A percentile compares a stretch with the other conserved stretches of the same genome.
These are phyloP conservation scores for Pteruthius melanotis DNA, from an alignment of 2,113 vertebrate species.

Conservation along the genomic window DNA sequence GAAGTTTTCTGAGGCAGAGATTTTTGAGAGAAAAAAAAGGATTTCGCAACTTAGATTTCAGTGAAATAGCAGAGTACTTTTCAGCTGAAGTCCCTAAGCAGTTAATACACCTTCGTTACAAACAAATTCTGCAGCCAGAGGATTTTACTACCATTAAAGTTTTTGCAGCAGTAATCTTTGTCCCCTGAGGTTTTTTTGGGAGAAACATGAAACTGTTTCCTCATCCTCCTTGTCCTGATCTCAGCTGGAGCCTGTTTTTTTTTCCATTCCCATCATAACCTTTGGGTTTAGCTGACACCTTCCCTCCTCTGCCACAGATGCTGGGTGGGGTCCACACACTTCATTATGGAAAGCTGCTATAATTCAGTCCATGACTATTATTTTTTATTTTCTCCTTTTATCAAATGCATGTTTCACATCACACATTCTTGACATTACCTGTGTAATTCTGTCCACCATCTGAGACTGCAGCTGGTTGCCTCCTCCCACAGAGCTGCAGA, in stretches of 20 bases:
- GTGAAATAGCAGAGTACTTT: neutral
- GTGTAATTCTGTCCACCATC: neutral
- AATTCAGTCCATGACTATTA: neutral
- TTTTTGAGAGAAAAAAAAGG: neutral
- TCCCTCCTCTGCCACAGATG: conserved; percentile 28
- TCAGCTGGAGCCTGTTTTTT: conserved; percentile 50
- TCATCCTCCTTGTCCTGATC: conserved; percentile 17
- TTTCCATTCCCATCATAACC: conserved; percentile 38
- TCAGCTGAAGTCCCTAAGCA: neutral
- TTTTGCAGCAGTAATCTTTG: conserved; percentile 40
- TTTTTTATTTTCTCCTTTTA: neutral
- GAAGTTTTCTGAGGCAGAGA: neutral
- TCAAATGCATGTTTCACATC: neutral
- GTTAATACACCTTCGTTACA: conserved; percentile 18
- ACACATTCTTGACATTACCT: neutral
- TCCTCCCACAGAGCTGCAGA: neutral
- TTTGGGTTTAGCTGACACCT: conserved; percentile 31
- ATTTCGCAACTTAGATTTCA: neutral
- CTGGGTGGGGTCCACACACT: conserved; percentile 45
- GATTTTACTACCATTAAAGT: conserved; percentile 46
- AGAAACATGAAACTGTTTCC: conserved; percentile 57
- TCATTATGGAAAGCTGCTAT: conserved; percentile 20
- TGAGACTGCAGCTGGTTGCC: neutral
- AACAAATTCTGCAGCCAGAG: conserved; percentile 51
- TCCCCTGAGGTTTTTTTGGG: conserved; percentile 23